Percentiles rank a stretch among this genome's conserved stretches.
These are phyloP conservation scores for Pocillopora grandis DNA, from an alignment of 92 coral and sea anemone genomes.

Conservation along the genomic window DNA sequence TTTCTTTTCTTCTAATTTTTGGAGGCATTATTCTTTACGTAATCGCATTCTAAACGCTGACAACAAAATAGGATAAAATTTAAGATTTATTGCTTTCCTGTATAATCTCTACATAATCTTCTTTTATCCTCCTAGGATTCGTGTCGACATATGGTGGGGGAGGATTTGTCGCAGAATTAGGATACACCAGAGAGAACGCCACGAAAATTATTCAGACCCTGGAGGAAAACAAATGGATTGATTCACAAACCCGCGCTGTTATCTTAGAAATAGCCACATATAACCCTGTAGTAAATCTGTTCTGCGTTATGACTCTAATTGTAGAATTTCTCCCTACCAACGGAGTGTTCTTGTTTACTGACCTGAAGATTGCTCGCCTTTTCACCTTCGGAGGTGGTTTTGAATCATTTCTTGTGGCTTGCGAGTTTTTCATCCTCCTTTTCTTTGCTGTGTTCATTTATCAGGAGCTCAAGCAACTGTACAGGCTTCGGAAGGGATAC, in stretches of 20 bases:
- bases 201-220: conserved; percentile 60
- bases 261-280: conserved; percentile 73
- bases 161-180: conserved; percentile 83
- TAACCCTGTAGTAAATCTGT: conserved; percentile 80
- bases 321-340: conserved; percentile 84
- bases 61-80: no score
- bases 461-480: conserved; percentile 87
- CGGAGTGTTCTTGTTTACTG: conserved; percentile 77
- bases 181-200: conserved; percentile 69
- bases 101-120: background rate
- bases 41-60: no score
- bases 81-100: no score
- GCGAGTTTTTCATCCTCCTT: conserved; percentile 75
- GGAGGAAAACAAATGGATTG: conserved; percentile 79
- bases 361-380: conserved; percentile 86
- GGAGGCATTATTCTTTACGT: no score
- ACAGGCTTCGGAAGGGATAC: conserved; percentile 70
- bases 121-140: conserved; percentile 39
- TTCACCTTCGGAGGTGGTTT: conserved; percentile 92
- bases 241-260: conserved; percentile 81
- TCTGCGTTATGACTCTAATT: conserved; percentile 80
- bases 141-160: conserved; percentile 78
- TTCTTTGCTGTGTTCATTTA: conserved; percentile 85
- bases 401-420: conserved; percentile 69
- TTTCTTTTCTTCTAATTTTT: no score